phyloP scores from a whole-genome alignment of 2,113 vertebrate species.

The Gymnorhina tibicen region DNA sequence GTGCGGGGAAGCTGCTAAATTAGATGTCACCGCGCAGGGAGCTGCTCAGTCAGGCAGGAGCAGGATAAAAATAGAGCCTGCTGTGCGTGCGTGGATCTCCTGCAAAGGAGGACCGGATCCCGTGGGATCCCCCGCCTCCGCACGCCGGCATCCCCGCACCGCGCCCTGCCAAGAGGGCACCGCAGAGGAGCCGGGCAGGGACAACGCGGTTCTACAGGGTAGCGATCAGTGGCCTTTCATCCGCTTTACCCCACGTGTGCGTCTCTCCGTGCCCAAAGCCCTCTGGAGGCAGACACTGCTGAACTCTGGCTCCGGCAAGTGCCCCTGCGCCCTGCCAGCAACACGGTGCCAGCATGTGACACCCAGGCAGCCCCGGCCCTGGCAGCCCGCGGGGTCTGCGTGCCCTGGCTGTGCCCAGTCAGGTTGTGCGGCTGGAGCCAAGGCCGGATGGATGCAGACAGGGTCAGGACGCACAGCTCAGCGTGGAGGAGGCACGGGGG shows the following conservation, averaged over 20 bases:
- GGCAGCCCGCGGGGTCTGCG: background rate
- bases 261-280: background rate
- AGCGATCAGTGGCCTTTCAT: accelerated
- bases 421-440: accelerated
- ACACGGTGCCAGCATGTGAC: background rate
- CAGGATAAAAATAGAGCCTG: constrained; percentile 61
- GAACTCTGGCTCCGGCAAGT: background rate
- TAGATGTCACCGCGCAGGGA: constrained; percentile 55
- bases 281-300: background rate
- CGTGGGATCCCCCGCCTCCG: constrained; percentile 27
- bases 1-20: constrained; percentile 66
- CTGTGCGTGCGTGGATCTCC: background rate
- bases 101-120: constrained; percentile 5
- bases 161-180: background rate
- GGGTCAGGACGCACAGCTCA: background rate
- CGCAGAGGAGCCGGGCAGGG: background rate
- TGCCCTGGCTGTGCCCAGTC: background rate
- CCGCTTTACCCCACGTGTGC: accelerated
- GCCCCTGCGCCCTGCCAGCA: background rate
- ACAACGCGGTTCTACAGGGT: background rate
- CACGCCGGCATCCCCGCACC: background rate
- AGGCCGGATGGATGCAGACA: accelerated
- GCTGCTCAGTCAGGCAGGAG: constrained; percentile 49
- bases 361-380: background rate
- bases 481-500: background rate